Conservation (phyloP, 2,113 vertebrate genomes). For the Pelodiscus sinensis region DNA sequence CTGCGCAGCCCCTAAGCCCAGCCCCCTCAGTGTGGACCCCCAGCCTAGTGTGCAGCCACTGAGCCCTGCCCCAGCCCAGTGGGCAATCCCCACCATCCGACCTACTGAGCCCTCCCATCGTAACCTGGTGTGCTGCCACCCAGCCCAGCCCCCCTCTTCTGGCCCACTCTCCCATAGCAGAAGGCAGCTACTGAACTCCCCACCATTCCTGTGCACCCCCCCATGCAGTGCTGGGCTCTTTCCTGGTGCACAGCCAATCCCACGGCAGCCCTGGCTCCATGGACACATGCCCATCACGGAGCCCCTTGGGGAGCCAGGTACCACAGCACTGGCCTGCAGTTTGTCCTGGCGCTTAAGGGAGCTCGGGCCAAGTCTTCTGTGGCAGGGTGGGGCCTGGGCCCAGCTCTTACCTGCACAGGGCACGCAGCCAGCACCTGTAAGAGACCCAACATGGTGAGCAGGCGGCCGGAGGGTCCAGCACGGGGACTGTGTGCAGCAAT, state of each 20-base stretch:
- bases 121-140: too few species aligned
- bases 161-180: too few species aligned
- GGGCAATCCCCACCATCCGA: too few species aligned
- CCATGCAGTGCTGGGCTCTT: background rate
- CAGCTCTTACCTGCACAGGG: conserved; percentile 14
- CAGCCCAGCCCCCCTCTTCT: too few species aligned
- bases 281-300: fast-evolving
- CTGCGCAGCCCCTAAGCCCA: background rate
- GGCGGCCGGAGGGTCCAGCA: fast-evolving
- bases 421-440: background rate
- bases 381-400: fast-evolving
- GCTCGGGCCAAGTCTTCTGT: background rate
- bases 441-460: background rate
- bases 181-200: background rate
- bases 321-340: fast-evolving
- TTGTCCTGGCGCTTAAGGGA: too few species aligned
- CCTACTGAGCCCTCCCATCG: too few species aligned
- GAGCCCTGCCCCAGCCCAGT: too few species aligned
- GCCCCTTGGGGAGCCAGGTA: fast-evolving
- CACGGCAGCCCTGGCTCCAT: too few species aligned
- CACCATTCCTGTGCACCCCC: background rate
- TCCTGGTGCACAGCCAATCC: background rate
- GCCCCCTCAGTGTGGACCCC: too few species aligned
- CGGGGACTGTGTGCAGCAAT: background rate
- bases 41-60: background rate